Base-by-base conservation (phyloP, 2,888 invertebrate species). In the Eledona agricola region DNA sequence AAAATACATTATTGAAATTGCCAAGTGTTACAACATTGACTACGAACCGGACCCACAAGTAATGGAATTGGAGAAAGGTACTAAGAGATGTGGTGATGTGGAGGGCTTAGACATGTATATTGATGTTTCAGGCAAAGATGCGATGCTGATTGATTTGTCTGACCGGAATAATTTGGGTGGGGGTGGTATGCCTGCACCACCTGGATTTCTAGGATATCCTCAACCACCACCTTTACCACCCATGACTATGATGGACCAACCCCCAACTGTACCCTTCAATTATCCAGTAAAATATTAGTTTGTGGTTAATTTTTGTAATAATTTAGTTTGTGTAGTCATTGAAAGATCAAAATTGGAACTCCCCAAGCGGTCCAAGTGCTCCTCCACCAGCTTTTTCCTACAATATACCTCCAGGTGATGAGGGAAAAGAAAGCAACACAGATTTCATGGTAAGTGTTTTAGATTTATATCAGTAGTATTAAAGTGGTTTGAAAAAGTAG, bases 31-130 rank as follows among this genome's bases (percentile, higher is more conserved):
- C 72, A 91, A 95, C 76, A 88, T 99, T 34, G 88, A 90, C 34
- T 99, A 97, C 76, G 92, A 92, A 59, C 96, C 98, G 0, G 98
- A 99, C 81, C 90, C 93, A 59, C 89, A 92, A 77, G 83, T 94
- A 4, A 89, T 95, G 88, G 83, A 87, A 59, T 89, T 89, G 60
- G 90, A 89, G 53, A 79, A 74, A 63, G 69, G 70, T 69, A 59
- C 20, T 4, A 42, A 38, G 5, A 26, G 10, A 35, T 11, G 20
- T 35, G 22, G 34, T 11, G 12, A 45, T n/a, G n/a, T n/a, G n/a
- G n/a, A n/a, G n/a, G n/a, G n/a, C n/a, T n/a, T n/a, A n/a, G n/a
- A n/a, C n/a, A n/a, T n/a, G 19, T 34, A 40, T 35, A 25, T 37
- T 32, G 5, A 40, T 46, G 12, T 65, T 60, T 32, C 40, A 69